Percentiles rank a stretch among this genome's conserved stretches.
Conservation (phyloP, 2,113 vertebrate genomes). For the Passerina amoena region DNA sequence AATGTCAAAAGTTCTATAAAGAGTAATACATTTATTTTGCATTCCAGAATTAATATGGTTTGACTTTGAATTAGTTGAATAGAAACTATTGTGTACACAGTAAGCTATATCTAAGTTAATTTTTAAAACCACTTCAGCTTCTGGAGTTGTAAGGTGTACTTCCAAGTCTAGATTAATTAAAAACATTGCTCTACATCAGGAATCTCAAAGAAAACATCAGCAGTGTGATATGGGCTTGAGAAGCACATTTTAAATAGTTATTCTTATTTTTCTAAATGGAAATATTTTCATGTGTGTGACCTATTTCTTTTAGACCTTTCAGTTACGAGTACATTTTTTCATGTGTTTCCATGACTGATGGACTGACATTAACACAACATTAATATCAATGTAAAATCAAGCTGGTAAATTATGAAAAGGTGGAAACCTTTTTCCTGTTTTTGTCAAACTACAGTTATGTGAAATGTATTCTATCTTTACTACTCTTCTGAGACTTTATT, state of each 20-base stretch:
- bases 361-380: not conserved
- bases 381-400: not conserved
- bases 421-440: not conserved
- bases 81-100: not conserved
- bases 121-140: not conserved
- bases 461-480: not conserved
- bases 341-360: not conserved
- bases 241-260: not conserved
- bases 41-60: not conserved
- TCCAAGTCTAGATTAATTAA: not conserved
- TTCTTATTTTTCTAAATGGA: not conserved
- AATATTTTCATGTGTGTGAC: not conserved
- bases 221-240: not conserved
- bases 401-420: not conserved
- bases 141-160: not conserved
- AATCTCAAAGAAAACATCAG: not conserved
- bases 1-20: not conserved
- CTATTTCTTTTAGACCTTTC: not conserved
- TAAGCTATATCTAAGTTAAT: not conserved
- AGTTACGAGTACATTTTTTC: not conserved
- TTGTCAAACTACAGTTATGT: not conserved
- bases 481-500: not conserved
- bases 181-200: not conserved
- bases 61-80: not conserved
- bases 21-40: not conserved